These are phyloP conservation scores for Odontesthes bonariensis DNA, from an alignment of 2,113 vertebrate species.

Conservation along the genomic window DNA sequence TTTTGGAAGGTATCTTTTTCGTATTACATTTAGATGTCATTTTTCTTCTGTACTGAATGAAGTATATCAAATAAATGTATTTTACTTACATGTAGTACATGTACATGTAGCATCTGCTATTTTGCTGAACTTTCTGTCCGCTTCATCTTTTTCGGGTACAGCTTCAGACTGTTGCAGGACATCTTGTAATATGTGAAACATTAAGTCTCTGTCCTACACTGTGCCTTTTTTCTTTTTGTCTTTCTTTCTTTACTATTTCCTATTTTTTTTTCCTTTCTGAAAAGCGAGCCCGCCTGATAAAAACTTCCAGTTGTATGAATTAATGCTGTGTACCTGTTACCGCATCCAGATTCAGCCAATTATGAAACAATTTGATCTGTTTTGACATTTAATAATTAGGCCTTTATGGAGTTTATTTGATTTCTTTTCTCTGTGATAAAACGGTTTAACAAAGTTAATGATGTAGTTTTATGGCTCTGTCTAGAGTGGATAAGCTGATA, in stretches of 20 bases:
- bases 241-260: too few species aligned
- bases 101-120: background rate
- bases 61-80: too few species aligned
- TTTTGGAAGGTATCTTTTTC: too few species aligned
- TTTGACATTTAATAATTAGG: slow-evolving; percentile 20
- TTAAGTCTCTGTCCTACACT: background rate
- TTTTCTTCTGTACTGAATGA: too few species aligned
- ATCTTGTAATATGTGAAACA: background rate
- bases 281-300: background rate
- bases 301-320: too few species aligned
- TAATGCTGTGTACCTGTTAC: background rate
- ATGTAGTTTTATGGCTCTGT: slow-evolving; percentile 33
- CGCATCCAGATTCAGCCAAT: slow-evolving; percentile 17
- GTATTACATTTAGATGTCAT: too few species aligned
- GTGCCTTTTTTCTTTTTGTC: too few species aligned
- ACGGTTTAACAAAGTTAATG: slow-evolving; percentile 29
- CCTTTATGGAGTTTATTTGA: background rate
- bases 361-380: slow-evolving; percentile 25
- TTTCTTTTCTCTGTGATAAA: slow-evolving; percentile 8
- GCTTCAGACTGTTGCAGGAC: too few species aligned
- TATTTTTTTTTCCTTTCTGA: background rate
- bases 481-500: slow-evolving; percentile 18
- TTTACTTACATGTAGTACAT: background rate
- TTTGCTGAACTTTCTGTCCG: background rate
- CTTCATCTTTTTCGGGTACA: background rate